Conservation (phyloP, 1,140 invertebrate species). For the Macrosteles quadrilineatus region DNA sequence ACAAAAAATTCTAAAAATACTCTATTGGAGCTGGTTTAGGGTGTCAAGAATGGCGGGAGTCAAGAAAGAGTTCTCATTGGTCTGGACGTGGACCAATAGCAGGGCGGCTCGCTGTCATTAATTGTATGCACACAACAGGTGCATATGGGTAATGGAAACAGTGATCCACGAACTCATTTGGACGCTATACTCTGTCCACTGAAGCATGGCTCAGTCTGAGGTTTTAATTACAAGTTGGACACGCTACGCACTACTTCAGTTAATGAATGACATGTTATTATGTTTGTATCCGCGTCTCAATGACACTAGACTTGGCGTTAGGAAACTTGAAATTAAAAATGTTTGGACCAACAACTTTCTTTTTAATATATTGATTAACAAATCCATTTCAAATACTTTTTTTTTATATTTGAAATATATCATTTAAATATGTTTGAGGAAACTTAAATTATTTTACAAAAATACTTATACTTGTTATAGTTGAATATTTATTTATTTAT, state of each 20-base stretch:
- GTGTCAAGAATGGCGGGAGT: background rate
- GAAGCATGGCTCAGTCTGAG: constrained; percentile 4
- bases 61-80: background rate
- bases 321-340: background rate
- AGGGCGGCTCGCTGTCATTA: background rate
- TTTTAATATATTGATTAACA: too few relatives aligned
- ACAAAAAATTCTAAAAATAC: background rate
- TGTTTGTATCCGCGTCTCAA: background rate
- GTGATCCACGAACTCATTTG: constrained; percentile 11
- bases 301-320: background rate
- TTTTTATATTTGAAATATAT: too few relatives aligned
- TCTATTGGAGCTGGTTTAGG: background rate
- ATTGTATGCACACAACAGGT: constrained; percentile 6
- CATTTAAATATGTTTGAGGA: too few relatives aligned
- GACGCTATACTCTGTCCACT: constrained; percentile 1
- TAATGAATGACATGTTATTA: constrained; percentile 10
- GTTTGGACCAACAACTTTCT: background rate
- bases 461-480: too few relatives aligned
- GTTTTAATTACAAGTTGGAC: constrained; percentile 12
- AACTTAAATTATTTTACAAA: too few relatives aligned
- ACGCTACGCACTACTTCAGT: constrained; percentile 10
- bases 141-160: constrained; percentile 22
- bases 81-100: background rate
- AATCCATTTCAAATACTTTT: too few relatives aligned
- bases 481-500: too few relatives aligned